Evolutionary conservation across 2,113 vertebrate species (phyloP), one percentile per base, ranked within the genome.

Genomic region (Mesocricetus auratus): DNA sequence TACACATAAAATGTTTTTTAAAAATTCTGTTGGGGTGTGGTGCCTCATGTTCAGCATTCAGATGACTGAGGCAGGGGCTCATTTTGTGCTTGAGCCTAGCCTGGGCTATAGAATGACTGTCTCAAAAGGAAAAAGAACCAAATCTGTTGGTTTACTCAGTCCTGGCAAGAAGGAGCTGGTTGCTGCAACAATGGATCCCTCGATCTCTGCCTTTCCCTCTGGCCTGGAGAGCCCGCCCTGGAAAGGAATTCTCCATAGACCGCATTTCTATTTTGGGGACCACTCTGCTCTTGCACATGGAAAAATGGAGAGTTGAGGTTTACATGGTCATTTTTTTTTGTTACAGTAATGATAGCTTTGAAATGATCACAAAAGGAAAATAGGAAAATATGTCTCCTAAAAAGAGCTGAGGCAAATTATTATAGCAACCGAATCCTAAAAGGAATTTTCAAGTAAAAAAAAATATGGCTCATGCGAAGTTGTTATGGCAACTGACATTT

Each of bases 401-500:
- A 97, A 97, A 98, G 98, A 98, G 98, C 98, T 93, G 93, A 99
- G 98, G 98, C 98, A 98, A 98, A 98, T 98, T 98, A 98, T 98
- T 98, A 98, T 98, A 98, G 98, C 98, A 98, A 98, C 98, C 11
- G 94, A 98, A 97, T 98, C 98, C 98, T 98, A 99, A 98, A 98
- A 99, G 98, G 98, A 98, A 98, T 98, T 98, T 96, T 98, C 97
- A 98, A 98, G 98, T 97, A 96, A 98, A 79, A 75, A 75, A 82
- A 98, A 98, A 98, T 98, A 98, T 98, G 98, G 98, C 98, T 98
- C 98, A 97, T 97, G 98, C 96, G 98, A 98, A 98, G 98, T 99
- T 98, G 98, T 98, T 98, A 98, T 99, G 98, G 98, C 98, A 99
- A 98, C 98, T 98, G 98, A 98, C 98, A 98, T 98, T 98, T 98